These are phyloP conservation scores for Harpalus rubripes DNA, from an alignment of 2,888 invertebrate genomes.

Conservation along the genomic window DNA sequence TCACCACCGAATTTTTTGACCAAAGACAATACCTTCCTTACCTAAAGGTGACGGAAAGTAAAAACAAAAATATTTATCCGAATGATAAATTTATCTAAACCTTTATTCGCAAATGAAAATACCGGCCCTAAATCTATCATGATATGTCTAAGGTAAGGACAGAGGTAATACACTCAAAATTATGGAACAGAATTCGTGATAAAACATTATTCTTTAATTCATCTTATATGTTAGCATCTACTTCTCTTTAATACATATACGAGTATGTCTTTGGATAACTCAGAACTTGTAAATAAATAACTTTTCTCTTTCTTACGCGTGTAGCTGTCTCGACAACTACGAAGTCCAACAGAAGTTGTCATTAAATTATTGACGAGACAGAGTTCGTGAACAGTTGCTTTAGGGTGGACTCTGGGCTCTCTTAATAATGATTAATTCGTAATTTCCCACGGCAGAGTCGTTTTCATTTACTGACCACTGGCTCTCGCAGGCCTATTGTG, in stretches of 20 bases:
- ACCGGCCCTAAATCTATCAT: too few relatives aligned
- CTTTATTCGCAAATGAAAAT: too few relatives aligned
- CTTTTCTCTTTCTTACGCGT: not conserved
- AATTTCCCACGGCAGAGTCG: constrained; percentile 24
- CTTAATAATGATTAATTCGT: constrained; percentile 57
- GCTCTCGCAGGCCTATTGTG: not conserved
- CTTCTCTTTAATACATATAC: not conserved
- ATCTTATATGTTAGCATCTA: not conserved
- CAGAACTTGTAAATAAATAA: not conserved
- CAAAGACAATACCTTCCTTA: too few relatives aligned
- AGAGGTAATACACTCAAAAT: too few relatives aligned
- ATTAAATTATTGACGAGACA: constrained; percentile 53
- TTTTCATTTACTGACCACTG: constrained; percentile 28
- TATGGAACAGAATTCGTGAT: too few relatives aligned
- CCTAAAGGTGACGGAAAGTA: too few relatives aligned
- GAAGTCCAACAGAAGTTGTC: constrained; percentile 19
- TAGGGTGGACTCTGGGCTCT: constrained; percentile 20
- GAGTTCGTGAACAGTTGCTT: constrained; percentile 45
- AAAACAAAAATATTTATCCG: too few relatives aligned
- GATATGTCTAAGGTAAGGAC: too few relatives aligned
- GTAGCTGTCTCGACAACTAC: not conserved
- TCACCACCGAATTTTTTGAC: too few relatives aligned
- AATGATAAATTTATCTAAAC: too few relatives aligned
- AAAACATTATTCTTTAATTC: too few relatives aligned
- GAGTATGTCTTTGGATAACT: not conserved